A percentile compares a stretch with the other conserved stretches of the same genome.
Conservation (phyloP, 2,797 vertebrate genomes). For the Eulemur mongoz region DNA sequence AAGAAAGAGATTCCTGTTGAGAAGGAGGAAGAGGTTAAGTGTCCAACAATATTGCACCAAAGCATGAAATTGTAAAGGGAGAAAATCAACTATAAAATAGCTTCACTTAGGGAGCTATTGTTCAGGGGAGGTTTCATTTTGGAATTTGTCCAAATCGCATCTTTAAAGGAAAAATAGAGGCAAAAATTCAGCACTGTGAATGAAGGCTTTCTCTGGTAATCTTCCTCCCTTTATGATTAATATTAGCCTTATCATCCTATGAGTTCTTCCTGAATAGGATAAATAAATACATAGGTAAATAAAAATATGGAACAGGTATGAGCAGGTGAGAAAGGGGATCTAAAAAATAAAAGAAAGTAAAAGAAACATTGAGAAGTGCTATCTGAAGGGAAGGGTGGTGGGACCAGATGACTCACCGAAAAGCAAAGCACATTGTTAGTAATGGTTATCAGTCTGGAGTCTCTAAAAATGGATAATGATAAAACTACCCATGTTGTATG, state of each 20-base stretch:
- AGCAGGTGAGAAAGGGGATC: neutral
- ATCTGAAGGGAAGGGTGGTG: neutral
- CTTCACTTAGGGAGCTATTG: conserved; percentile 40
- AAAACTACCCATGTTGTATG: neutral
- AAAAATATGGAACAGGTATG: neutral
- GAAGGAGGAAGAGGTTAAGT: conserved; percentile 68
- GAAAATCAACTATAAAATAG: conserved; percentile 63
- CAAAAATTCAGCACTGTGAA: conserved; percentile 33
- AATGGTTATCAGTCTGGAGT: neutral
- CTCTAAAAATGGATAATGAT: neutral
- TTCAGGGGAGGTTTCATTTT: conserved; percentile 26
- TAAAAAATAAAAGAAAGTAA: neutral
- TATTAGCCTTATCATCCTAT: neutral
- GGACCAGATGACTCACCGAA: neutral
- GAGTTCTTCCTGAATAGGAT: neutral
- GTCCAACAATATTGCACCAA: conserved; percentile 55
- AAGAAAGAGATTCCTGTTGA: conserved; percentile 65
- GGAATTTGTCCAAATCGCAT: conserved; percentile 47
- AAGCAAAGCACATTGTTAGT: neutral
- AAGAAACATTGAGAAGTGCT: neutral
- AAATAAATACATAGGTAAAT: neutral
- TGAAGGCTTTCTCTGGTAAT: conserved; percentile 3
- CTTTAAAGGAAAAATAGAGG: conserved; percentile 32
- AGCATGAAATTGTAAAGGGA: conserved; percentile 43
- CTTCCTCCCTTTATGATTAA: neutral